Evolutionary conservation across 23 tunicate species (phyloP), one percentile per base, ranked within the genome.

Genomic region (Botrylloides violaceus): DNA sequence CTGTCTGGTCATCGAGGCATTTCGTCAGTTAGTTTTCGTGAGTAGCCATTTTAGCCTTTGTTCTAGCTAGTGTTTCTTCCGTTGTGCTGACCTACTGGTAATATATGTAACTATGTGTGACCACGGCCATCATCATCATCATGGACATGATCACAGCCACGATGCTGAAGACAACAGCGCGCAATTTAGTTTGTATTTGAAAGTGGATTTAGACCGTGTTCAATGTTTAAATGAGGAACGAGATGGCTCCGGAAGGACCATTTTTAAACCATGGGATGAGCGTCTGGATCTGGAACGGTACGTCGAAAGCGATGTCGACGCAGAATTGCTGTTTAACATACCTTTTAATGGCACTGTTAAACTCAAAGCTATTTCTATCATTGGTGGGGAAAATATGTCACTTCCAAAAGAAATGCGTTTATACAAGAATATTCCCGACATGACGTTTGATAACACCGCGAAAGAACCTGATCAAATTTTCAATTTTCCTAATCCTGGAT

Each of bases 261-360:
- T 93, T 27, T 93, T 93, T 59, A 93, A 93, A 66, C 77, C 85
- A 2, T 93, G 93, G 92, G 95, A 93, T 68, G 84, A 86, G 3
- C 56, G 98, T 21, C 28, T 85, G 18, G 76, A 93, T 62, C 83
- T 74, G 6, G 81, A 77, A 64, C 21, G 65, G 29, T 93, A 26
- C 77, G 89, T 85, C 18, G 83, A 85, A 66, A 84, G 94, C 66
- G 98, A 93, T 66, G 81, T 65, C 2, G 98, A 93, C 59, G 89
- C 88, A 30, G 98, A 93, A 70, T 78, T 93, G 2, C 77, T 93
- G 32, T 82, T 93, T 43, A 93, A 93, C 81, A 86, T 93, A 24
- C 98, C 98, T 76, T 90, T 93, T 73, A 81, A 92, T 1, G 98
- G 98, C 26, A 81, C 38, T 36, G 98, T 93, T 9, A 93, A 93